Conservation (phyloP, 2,797 vertebrate genomes). For the Nyctalus aviator region DNA sequence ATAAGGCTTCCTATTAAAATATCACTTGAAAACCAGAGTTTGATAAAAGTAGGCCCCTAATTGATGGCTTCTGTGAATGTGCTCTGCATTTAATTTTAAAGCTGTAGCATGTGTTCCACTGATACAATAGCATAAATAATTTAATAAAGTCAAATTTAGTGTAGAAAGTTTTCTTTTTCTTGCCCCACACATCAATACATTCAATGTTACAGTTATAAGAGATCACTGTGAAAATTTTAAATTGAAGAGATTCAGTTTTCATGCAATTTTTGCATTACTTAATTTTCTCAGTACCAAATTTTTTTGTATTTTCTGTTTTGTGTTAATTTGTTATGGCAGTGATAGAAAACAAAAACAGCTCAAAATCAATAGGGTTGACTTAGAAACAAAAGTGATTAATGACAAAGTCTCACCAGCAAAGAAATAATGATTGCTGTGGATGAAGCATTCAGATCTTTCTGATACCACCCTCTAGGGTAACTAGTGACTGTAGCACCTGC, state of each 20-base stretch:
- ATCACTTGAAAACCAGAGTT: slow-evolving; percentile 31
- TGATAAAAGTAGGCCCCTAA: neutral
- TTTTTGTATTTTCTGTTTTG: neutral
- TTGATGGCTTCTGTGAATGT: neutral
- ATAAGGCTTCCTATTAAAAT: slow-evolving; percentile 23
- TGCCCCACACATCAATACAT: neutral
- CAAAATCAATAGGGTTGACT: slow-evolving; percentile 20
- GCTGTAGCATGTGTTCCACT: neutral
- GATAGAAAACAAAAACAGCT: neutral
- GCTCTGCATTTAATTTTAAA: slow-evolving; percentile 20
- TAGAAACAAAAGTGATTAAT: slow-evolving; percentile 49
- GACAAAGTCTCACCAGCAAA: neutral
- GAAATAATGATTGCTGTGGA: neutral
- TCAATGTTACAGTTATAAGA: slow-evolving; percentile 48
- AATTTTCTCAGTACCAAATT: slow-evolving; percentile 22
- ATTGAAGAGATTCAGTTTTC: neutral
- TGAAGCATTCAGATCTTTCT: slow-evolving; percentile 1
- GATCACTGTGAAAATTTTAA: slow-evolving; percentile 32
- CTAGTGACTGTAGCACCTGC: neutral
- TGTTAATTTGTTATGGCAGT: neutral
- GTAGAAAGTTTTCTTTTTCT: slow-evolving; percentile 60
- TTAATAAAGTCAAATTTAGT: slow-evolving; percentile 32
- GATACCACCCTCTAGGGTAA: neutral
- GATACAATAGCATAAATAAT: slow-evolving; percentile 51
- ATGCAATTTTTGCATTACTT: neutral